Base-by-base conservation (phyloP, 2,113 vertebrate genomes). In the Takifugu bimaculatus region DNA sequence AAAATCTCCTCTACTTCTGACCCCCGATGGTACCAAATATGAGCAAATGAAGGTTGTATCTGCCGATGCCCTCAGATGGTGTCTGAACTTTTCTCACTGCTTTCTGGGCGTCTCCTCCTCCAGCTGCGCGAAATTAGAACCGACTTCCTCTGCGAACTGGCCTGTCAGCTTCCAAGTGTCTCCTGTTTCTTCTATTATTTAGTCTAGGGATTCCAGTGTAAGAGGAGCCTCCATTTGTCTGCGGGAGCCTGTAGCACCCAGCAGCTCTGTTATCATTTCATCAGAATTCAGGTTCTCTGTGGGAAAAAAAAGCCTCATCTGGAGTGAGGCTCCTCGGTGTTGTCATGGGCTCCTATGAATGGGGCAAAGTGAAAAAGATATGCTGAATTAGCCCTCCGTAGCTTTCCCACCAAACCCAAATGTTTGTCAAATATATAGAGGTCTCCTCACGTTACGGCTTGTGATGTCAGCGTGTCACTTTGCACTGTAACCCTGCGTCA, bases 401-500 rank as follows among this genome's bases (percentile, higher is more conserved):
- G 43, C 57, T 26, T 53, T 48, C 54, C 68, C 54, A 5, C 68
- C n/a, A 59, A 65, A 78, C 72, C 80, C 53, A 73, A 79, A 43
- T 76, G 74, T 87, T 85, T 76, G 69, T 72, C 49, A 54, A 74
- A 68, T 35, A 59, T 60, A 67, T 66, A 65, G 55, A 77, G 67
- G 63, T 72, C 48, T 77, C 74, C 76, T 79, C 72, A 25, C 50
- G 71, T 82, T 83, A 78, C 78, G 29, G 54, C 4, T 50, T 1
- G 39, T 68, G 80, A 77, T 68, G 81, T 74, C 71, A 81, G 66
- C 11, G 55, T 0, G 50, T 57, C 5, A 26, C 75, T 53, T n/a
- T 2, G 13, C 27, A 4, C 45, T 69, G 20, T 14, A 55, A 39
- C 3, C 63, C 74, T 86, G 81, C 84, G 84, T 86, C 81, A 83